Percentiles rank a stretch among this genome's conserved stretches.
These are phyloP conservation scores for Agrotis clavis DNA, from an alignment of 2,888 invertebrate species.

Conservation along the genomic window DNA sequence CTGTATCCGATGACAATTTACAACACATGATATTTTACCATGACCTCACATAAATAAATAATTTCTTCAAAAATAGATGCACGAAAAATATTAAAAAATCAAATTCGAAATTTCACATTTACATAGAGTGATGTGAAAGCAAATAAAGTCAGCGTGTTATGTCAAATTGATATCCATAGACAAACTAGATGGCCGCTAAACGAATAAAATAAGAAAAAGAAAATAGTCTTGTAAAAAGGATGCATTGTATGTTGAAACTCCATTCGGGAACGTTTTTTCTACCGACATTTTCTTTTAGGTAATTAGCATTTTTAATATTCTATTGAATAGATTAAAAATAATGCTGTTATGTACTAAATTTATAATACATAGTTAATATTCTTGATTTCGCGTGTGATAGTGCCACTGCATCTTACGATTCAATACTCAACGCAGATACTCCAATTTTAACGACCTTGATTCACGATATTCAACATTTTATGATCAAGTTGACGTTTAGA, in stretches of 20 bases:
- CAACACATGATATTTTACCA: conserved; percentile 89
- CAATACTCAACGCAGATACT: background rate
- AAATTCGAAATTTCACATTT: conserved; percentile 85
- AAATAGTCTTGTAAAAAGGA: conserved; percentile 26
- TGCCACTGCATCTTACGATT: background rate
- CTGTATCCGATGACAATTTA: conserved; percentile 79
- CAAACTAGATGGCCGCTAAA: conserved; percentile 65
- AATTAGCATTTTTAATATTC: background rate
- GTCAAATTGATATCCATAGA: conserved; percentile 65
- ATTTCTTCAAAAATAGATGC: conserved; percentile 89
- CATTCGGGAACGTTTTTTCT: background rate
- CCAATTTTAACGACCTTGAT: background rate
- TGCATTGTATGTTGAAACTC: conserved; percentile 3
- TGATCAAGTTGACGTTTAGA: conserved; percentile 7
- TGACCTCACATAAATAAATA: conserved; percentile 86
- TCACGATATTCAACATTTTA: background rate
- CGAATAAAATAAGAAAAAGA: conserved; percentile 50
- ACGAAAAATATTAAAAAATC: conserved; percentile 89
- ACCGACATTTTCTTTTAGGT: background rate
- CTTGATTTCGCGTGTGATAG: background rate
- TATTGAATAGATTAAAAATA: background rate
- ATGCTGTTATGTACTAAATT: background rate
- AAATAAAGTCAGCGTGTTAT: conserved; percentile 73
- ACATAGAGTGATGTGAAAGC: conserved; percentile 82
- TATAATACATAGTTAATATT: background rate